Evolutionary conservation across 2,797 vertebrate genomes (phyloP).

Genomic region (Girardinus metallicus): DNA sequence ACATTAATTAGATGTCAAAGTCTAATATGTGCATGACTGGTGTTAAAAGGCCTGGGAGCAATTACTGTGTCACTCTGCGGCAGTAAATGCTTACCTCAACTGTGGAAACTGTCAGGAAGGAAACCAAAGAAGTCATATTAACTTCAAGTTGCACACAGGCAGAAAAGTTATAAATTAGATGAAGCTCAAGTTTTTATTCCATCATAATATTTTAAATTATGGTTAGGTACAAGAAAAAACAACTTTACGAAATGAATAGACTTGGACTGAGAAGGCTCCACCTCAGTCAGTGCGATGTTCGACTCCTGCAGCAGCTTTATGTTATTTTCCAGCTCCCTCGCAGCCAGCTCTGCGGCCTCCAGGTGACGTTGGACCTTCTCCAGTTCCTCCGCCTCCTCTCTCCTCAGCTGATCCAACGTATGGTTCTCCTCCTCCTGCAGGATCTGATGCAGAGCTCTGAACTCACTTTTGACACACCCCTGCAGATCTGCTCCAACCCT

Average conservation of each 20-base stretch:
- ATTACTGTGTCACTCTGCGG: slow-evolving; percentile 11
- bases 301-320: slow-evolving; percentile 65
- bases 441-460: slow-evolving; percentile 82
- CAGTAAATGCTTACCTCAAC: slow-evolving; percentile 76
- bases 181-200: background rate
- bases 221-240: too few species aligned
- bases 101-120: slow-evolving; percentile 80
- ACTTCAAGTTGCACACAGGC: slow-evolving; percentile 10
- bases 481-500: slow-evolving; percentile 79
- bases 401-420: slow-evolving; percentile 77
- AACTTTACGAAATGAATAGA: background rate
- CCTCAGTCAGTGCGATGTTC: slow-evolving; percentile 62
- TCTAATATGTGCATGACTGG: slow-evolving; percentile 21
- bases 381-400: slow-evolving; percentile 76
- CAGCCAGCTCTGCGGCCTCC: slow-evolving; percentile 57
- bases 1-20: slow-evolving; percentile 21
- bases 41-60: slow-evolving; percentile 20
- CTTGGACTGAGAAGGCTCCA: slow-evolving; percentile 29
- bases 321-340: slow-evolving; percentile 76
- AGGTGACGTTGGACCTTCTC: slow-evolving; percentile 73
- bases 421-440: slow-evolving; percentile 82
- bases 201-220: background rate
- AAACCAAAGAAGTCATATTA: slow-evolving; percentile 14
- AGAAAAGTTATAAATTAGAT: background rate
- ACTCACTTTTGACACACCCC: slow-evolving; percentile 78